Base-by-base conservation (phyloP, 1,140 invertebrate genomes). In the Drosophila tropicalis region DNA sequence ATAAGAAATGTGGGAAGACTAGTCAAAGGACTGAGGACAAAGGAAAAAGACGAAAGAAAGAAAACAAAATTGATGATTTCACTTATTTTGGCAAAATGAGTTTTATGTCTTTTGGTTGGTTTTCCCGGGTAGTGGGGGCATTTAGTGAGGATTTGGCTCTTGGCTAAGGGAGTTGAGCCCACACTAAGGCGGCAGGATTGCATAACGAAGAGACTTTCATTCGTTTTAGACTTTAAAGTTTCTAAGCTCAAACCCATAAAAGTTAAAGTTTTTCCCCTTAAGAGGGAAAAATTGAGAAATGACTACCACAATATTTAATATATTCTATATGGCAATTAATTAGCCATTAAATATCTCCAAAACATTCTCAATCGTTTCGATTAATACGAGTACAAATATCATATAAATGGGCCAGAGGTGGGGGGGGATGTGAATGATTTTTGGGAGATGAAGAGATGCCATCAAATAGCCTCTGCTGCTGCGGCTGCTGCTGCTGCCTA, bases 61-160 rank as follows among this genome's bases (percentile, higher is more conserved):
- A 61, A 69, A 83, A 54, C 55, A 65, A 82, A 86, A 82, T 82
- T 86, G 84, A 89, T 89, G 84, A 89, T 89, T 89, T 89, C 74
- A 89, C 81, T 89, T 89, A 84, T 89, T 89, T 68, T 76, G 61
- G 12, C 40, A 75, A 79, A 79, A 71, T 67, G 70, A 69, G 70
- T 87, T 89, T 89, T 84, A 89, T 84, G 81, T 67, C 60, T 56
- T 64, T 25, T 19, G 13, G 13, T 44, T 17, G 19, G 66, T 67
- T 63, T 39, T 19, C 5, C 51, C 10, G 32, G 32, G 32, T 15
- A 19, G 6, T 13, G 51, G 51, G 4, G 9, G 56, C 71, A 58
- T 58, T 73, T 64, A 70, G 60, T 54, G 55, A 44, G 56, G 67
- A 29, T 36, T 73, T 63, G 34, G 32, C 17, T 13, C 1, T 4